These are phyloP conservation scores for Atractosteus spatula DNA, from an alignment of 2,113 vertebrate genomes.

Conservation along the genomic window DNA sequence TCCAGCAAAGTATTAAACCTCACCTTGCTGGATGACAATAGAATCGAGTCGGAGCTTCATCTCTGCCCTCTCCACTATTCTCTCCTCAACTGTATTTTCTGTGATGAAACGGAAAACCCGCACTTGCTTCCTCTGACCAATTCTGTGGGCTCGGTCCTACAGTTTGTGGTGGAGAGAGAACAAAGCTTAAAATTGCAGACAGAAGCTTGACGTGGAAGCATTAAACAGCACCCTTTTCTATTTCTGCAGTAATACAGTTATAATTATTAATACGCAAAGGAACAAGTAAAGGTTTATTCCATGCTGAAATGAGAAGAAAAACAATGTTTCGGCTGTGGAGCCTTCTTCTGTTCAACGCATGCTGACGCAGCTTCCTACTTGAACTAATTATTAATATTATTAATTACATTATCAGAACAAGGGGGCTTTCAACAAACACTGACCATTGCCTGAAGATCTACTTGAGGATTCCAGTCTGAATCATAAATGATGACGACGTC, in stretches of 20 bases:
- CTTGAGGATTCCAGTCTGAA: slow-evolving; percentile 98
- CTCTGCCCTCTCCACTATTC: slow-evolving; percentile 94
- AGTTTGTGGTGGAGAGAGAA: not conserved
- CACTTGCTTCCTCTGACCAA: slow-evolving; percentile 94
- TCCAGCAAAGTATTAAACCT: slow-evolving; percentile 2
- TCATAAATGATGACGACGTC: slow-evolving; percentile 97
- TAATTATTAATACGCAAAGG: no score
- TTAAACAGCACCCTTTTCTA: no score
- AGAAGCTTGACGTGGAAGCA: not conserved
- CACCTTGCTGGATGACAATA: slow-evolving; percentile 97
- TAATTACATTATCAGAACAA: no score
- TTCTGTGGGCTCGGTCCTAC: slow-evolving; percentile 95
- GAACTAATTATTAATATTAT: no score
- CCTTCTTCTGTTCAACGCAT: no score
- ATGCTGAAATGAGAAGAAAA: no score
- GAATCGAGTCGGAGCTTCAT: slow-evolving; percentile 96
- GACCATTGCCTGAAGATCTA: slow-evolving; percentile 98
- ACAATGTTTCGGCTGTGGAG: no score
- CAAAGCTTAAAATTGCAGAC: not conserved
- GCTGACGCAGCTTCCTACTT: no score
- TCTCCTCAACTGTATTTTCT: slow-evolving; percentile 94
- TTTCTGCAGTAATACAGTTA: no score
- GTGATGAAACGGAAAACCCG: slow-evolving; percentile 96
- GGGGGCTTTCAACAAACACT: slow-evolving; percentile 20
- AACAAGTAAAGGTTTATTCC: no score